Evolutionary conservation across 2,797 vertebrate species (phyloP).

Genomic region (Gambusia yucatana): DNA sequence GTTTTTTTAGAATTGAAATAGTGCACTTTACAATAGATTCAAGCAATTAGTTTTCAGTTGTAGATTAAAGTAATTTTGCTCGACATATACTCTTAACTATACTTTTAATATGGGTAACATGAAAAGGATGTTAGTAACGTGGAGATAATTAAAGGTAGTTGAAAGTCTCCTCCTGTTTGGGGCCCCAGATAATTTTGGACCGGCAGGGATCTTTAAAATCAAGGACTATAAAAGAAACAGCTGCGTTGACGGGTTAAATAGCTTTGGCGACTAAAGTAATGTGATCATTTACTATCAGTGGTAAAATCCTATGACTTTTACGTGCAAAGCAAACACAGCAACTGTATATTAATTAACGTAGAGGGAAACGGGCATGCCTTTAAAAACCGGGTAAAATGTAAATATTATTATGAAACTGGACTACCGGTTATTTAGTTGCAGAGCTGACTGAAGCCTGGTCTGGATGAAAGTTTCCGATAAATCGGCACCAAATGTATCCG

Average conservation of each 20-base stretch:
- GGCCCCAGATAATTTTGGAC: not conserved
- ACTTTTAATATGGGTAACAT: not conserved
- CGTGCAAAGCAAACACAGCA: not conserved
- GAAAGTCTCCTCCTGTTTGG: not conserved
- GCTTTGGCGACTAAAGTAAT: not conserved
- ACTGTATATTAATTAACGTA: not conserved
- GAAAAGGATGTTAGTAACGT: not conserved
- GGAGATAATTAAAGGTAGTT: not conserved
- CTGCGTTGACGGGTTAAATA: not conserved
- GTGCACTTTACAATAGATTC: not conserved
- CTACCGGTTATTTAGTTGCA: not conserved
- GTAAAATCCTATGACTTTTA: not conserved
- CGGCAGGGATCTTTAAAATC: not conserved
- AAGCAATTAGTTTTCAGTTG: not conserved
- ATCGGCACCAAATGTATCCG: not conserved
- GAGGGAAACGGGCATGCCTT: not conserved
- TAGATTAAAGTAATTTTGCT: not conserved
- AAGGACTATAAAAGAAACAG: not conserved
- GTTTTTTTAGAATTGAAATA: not conserved
- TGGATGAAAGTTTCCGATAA: not conserved
- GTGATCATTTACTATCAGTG: not conserved
- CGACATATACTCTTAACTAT: not conserved
- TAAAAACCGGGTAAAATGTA: not conserved
- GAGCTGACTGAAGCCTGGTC: not conserved
- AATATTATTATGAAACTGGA: not conserved